Percentiles rank a stretch among this genome's conserved stretches.
Evolutionary conservation across 30 jellyfish, hydroid and myxozoan species (phyloP).

Genomic region (Morbakka virulenta): DNA sequence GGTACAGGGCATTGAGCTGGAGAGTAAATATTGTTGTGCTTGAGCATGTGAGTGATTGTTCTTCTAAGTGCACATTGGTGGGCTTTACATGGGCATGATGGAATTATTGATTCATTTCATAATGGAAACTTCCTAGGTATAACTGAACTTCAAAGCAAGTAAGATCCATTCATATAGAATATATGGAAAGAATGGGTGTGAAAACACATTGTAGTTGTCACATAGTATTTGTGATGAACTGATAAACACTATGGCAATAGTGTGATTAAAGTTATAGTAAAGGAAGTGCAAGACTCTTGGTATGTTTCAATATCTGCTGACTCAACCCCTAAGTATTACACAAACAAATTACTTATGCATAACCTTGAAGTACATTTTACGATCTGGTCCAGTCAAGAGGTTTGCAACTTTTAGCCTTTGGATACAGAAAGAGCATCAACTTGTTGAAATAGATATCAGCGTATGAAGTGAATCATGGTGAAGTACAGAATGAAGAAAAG

Average conservation of each 20-base stretch:
- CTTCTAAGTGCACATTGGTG: background rate
- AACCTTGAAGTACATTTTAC: background rate
- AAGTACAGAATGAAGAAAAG: background rate
- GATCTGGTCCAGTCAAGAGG: background rate
- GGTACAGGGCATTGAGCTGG: background rate
- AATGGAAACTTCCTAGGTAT: background rate
- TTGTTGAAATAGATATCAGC: background rate
- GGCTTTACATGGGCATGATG: background rate
- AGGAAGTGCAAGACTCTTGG: background rate
- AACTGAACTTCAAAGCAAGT: background rate
- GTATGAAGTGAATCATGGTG: background rate
- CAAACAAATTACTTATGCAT: too few species aligned
- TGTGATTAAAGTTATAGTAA: background rate
- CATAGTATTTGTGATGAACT: background rate
- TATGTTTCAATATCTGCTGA: background rate
- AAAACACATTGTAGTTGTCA: background rate
- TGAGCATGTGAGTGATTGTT: background rate
- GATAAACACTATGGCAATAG: background rate
- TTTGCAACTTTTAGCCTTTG: background rate
- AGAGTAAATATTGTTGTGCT: background rate
- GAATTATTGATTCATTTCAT: background rate
- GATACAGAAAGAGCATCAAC: background rate
- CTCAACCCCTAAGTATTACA: background rate
- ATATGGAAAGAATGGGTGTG: background rate
- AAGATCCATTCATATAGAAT: background rate